A percentile compares a stretch with the other conserved stretches of the same genome.
phyloP scores from a whole-genome alignment of 2,797 vertebrate species.

The Anabas testudineus region DNA sequence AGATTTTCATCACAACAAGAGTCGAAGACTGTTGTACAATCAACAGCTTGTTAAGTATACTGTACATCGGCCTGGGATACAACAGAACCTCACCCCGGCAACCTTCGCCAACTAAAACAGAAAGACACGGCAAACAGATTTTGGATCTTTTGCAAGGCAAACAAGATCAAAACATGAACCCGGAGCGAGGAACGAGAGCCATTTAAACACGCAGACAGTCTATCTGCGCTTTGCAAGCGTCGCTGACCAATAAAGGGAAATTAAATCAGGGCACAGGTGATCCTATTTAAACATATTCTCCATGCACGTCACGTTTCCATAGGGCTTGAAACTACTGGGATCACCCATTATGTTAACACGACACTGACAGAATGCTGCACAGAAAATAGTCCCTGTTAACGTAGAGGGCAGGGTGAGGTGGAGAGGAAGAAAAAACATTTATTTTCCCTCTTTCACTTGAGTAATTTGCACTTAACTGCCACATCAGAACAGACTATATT shows the following conservation, averaged over 20 bases:
- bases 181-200: conserved; percentile 37
- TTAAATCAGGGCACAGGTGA: conserved; percentile 45
- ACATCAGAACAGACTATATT: conserved; percentile 78
- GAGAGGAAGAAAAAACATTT: conserved; percentile 17
- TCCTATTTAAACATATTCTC: conserved; percentile 35
- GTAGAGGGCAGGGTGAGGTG: conserved; percentile 25
- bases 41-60: conserved; percentile 51
- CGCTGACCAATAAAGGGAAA: conserved; percentile 37
- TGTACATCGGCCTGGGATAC: conserved; percentile 14
- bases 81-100: conserved; percentile 49
- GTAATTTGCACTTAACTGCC: conserved; percentile 82
- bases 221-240: conserved; percentile 26
- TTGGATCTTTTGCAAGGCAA: conserved; percentile 49
- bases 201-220: conserved; percentile 42
- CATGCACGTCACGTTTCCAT: conserved; percentile 14
- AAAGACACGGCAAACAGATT: conserved; percentile 39
- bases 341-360: conserved; percentile 42
- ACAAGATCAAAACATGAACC: conserved; percentile 59
- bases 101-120: conserved; percentile 64
- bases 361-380: conserved; percentile 35
- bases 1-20: conserved; percentile 61
- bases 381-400: conserved; percentile 26
- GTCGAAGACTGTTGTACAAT: conserved; percentile 41
- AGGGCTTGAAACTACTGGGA: conserved; percentile 22
- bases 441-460: conserved; percentile 63